These are phyloP conservation scores for Scomber scombrus DNA, from an alignment of 2,113 vertebrate genomes.

Conservation along the genomic window DNA sequence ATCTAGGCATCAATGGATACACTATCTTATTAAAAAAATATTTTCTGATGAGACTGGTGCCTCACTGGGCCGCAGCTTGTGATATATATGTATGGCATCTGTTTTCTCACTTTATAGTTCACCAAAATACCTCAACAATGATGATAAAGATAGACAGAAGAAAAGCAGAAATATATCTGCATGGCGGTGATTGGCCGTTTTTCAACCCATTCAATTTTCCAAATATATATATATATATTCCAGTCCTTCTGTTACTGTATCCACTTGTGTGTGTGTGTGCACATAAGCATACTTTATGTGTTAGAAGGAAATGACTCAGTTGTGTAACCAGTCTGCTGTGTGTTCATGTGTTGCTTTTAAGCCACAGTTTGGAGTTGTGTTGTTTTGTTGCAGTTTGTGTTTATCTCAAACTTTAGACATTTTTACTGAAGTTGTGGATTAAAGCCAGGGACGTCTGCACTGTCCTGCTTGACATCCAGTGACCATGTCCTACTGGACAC, in stretches of 20 bases:
- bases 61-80: neutral
- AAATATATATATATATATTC: neutral
- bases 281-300: neutral
- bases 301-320: neutral
- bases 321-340: neutral
- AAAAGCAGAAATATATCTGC: too few species aligned
- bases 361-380: neutral
- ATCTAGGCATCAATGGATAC: conserved; percentile 35
- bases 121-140: too few species aligned
- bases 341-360: neutral
- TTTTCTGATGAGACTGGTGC: neutral
- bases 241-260: neutral
- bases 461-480: too few species aligned
- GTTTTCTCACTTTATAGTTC: neutral
- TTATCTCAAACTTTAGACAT: neutral
- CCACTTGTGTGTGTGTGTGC: neutral
- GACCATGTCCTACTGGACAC: too few species aligned
- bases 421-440: too few species aligned
- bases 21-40: conserved; percentile 11
- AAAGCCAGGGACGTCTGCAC: too few species aligned
- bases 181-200: neutral
- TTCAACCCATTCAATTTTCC: neutral
- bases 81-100: neutral
- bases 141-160: too few species aligned
- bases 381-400: neutral